Base-by-base conservation (phyloP, 2,888 invertebrate species). In the Lithophane socia region DNA sequence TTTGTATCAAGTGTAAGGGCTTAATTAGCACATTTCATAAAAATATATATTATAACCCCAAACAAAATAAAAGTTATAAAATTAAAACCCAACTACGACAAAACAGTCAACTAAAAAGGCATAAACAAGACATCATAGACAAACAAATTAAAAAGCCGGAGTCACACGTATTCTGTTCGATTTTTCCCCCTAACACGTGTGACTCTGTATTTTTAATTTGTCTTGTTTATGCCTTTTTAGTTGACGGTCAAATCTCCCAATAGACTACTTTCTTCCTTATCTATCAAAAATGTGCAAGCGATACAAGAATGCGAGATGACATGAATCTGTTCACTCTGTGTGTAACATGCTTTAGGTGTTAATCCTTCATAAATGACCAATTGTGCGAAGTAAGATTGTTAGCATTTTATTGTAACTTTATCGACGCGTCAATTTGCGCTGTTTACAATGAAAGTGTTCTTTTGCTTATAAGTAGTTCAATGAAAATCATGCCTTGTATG, bases 281-380 rank as follows among this genome's bases (percentile, higher is more conserved):
- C 60, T 73, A 77, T 79, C 74, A 76, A 74, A 82, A 63, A 75
- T 44, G 54, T 70, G 73, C 77, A 83, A 86, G 79, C 42, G 18
- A 42, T 63, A 58, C 37, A 68, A 63, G 75, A 70, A 82, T 65
- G 75, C 44, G 65, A 75, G 77, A 58, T 7, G 52, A 63, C 73
- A 77, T 77, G 81, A 73, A 72, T 82, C 66, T 71, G 56, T 75
- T 75, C 65, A 77, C 63, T 80, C 69, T 29, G 70, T 79, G 75
- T 77, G 84, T 72, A 75, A 74, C 64, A 77, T 78, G 82, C 87
- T 86, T 88, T 88, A 84, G 66, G 61, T 80, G 75, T 82, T 79
- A 75, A 76, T 58, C 58, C 64, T 74, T 65, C 49, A 74, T 79
- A 79, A 84, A 85, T 78, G 82, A 87, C 87, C 89, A 87, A 87